Evolutionary conservation across 2,888 invertebrate genomes (phyloP), one percentile per base, ranked within the genome.

Genomic region (Chrysolina oricalcia): DNA sequence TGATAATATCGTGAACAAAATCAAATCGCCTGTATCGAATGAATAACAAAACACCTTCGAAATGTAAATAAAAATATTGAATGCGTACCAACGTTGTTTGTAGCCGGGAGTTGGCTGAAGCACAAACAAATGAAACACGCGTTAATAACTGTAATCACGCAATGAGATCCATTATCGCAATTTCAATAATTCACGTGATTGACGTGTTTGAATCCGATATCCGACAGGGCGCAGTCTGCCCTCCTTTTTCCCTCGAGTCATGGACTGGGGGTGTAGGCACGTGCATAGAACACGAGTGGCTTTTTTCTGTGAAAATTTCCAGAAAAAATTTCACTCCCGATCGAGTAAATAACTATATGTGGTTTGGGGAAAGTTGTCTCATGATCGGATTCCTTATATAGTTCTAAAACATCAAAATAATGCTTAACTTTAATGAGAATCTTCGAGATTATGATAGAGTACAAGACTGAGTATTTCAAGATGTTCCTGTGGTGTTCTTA

Each of bases 141-240:
- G 15, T 23, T 59, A 59, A 35, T 27, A 59, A 59, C 59, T 59
- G 59, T 59, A 27, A 59, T 59, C 59, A 59, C 50, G 50, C 50
- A 50, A 50, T 50, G 50, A 50, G 50, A 50, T 50, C 19, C 17
- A 50, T 50, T 50, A 50, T 50, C 27, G 59, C 27, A 59, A 59
- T n/a, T 59, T 59, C 35, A 59, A 59, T 59, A 59, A 59, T 27
- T 59, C 59, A 59, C 15, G 27, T 27, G 59, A 59, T 59, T n/a
- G 35, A 27, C 27, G 27, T n/a, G 15, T 59, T 59, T 23, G 6
- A 15, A 59, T 27, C 15, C 59, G 17, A 27, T 59, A 35, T 27
- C 6, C 27, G n/a, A 59, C n/a, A 2, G 59, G 11, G 19, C 21
- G 53, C 17, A 53, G 53, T 19, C 19, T 2, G 9, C 17, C 19